Base-by-base conservation (phyloP, 2,888 invertebrate species). In the Clistopyga incitator region DNA sequence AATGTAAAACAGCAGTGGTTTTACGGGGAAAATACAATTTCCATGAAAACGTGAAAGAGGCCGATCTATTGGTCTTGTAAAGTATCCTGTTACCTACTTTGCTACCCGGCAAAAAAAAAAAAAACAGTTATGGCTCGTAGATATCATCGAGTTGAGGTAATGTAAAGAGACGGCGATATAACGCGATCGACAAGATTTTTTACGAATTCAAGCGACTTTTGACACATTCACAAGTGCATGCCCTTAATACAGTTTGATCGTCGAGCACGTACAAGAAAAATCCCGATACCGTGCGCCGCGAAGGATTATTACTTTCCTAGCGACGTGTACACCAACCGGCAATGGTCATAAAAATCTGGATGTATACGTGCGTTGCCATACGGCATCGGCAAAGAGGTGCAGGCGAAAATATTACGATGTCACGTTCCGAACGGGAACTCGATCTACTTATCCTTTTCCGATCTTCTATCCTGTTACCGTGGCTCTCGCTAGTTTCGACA, bases 391-490 rank as follows among this genome's bases (percentile, higher is more conserved):
- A 74, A 47, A 74, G 18, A 74, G 29, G 34, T 13, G 11, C 29
- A 50, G 47, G 47, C 47, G 59, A 61, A 25, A 74, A 61, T 61
- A 61, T 74, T 61, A 61, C 61, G 54, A 61, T 42, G 50, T 61
- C 74, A 74, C 74, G 74, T 74, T 74, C 61, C 29, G n/a, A 50
- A 74, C 47, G 18, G 74, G 47, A 47, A 74, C 61, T 61, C 61
- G 47, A 15, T 74, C 13, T 13, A 20, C 29, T 18, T 42, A 1
- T 56, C 47, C n/a, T 47, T 74, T 47, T 34, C n/a, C 70, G 38
- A 45, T 29, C 18, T 71, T 54, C 56, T 15, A 13, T 42, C 42
- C n/a, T 47, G 23, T 20, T 45, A 45, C 23, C n/a, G 23, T n/a
- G 38, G 38, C 42, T 38, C 47, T 23, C 42, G 71, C 56, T 13